A percentile compares a stretch with the other conserved stretches of the same genome.
phyloP scores from a whole-genome alignment of 2,797 vertebrate genomes.

The Cuculus canorus region DNA sequence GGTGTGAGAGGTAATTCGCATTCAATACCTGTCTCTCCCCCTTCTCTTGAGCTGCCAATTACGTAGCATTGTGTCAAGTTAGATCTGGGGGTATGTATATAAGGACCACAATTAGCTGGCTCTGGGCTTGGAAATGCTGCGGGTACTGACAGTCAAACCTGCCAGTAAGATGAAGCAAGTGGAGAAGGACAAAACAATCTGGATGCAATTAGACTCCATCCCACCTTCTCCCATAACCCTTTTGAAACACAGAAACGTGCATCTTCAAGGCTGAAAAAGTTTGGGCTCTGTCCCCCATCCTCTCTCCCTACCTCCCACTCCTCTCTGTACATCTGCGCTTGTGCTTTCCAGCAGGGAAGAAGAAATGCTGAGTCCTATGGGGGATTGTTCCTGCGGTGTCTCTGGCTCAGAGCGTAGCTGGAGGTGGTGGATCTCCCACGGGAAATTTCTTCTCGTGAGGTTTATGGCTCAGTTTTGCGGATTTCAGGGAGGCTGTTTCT shows the following conservation, averaged over 20 bases:
- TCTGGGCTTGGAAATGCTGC: neutral
- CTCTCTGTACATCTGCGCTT: neutral
- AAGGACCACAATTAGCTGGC: conserved; percentile 45
- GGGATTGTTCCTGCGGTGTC: neutral
- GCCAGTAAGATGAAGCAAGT: neutral
- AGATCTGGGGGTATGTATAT: conserved; percentile 22
- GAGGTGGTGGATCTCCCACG: conserved; percentile 21
- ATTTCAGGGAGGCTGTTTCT: neutral
- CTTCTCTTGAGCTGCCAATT: conserved; percentile 46
- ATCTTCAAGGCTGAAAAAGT: neutral
- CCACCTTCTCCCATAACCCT: neutral
- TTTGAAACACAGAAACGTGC: neutral
- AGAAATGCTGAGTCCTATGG: neutral
- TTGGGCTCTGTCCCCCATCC: neutral
- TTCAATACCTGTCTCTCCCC: neutral
- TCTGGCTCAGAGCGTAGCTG: neutral
- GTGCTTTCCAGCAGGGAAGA: neutral
- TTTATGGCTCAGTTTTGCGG: neutral
- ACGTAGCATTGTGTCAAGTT: conserved; percentile 30
- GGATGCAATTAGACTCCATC: conserved; percentile 31
- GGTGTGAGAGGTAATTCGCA: conserved; percentile 38
- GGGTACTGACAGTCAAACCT: conserved; percentile 46
- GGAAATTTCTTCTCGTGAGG: neutral
- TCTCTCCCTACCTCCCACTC: neutral
- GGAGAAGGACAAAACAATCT: conserved; percentile 34